phyloP scores from a whole-genome alignment of 2,797 vertebrate genomes.

The Meriones psammophilus region DNA sequence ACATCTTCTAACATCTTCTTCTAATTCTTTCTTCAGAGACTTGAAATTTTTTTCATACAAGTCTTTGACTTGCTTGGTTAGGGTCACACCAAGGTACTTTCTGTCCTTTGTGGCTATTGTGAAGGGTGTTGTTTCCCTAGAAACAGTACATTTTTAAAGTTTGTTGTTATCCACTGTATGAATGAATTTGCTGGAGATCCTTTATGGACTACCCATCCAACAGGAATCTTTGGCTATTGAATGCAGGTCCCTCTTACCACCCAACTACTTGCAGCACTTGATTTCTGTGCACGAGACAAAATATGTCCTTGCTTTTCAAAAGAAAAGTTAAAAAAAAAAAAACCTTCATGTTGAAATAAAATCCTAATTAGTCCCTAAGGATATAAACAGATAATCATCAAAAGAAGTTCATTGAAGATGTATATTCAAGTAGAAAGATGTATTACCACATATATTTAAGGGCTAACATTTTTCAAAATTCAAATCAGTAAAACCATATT shows the following conservation, averaged over 20 bases:
- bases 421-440: not conserved
- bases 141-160: not conserved
- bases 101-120: too few species aligned
- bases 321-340: conserved; percentile 42
- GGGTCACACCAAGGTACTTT: too few species aligned
- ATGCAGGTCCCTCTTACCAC: not conserved
- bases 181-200: conserved; percentile 17
- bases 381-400: conserved; percentile 20
- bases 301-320: not conserved
- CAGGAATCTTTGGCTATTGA: not conserved
- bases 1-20: too few species aligned
- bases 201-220: not conserved
- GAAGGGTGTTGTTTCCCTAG: too few species aligned
- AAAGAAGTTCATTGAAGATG: conserved; percentile 32
- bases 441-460: not conserved
- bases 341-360: not conserved
- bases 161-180: conserved; percentile 1
- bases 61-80: too few species aligned
- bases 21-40: too few species aligned
- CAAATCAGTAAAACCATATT: not conserved
- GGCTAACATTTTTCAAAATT: conserved; percentile 41
- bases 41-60: too few species aligned
- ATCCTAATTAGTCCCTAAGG: conserved; percentile 1
- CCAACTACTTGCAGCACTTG: not conserved
- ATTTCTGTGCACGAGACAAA: conserved; percentile 54